phyloP scores from a whole-genome alignment of 2,797 vertebrate species.

The Bovichtus diacanthus region DNA sequence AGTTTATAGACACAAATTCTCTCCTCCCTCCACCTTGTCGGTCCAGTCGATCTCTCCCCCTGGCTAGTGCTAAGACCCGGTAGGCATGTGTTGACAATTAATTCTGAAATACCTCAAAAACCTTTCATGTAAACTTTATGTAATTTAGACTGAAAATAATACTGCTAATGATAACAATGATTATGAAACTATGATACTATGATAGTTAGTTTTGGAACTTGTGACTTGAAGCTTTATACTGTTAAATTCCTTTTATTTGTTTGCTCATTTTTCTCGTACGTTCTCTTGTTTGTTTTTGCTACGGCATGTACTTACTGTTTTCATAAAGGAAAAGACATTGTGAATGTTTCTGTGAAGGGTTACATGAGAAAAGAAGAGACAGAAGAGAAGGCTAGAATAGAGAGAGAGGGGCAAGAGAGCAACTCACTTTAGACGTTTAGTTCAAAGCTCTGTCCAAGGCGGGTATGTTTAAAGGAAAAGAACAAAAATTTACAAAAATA shows the following conservation, averaged over 20 bases:
- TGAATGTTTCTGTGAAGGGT: constrained; percentile 93
- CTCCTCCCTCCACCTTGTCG: constrained; percentile 70
- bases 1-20: constrained; percentile 70
- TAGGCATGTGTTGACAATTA: constrained; percentile 98
- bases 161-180: constrained; percentile 88
- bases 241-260: constrained; percentile 95
- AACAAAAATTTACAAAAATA: constrained; percentile 37
- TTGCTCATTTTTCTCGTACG: constrained; percentile 83
- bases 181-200: constrained; percentile 89
- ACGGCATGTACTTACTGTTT: constrained; percentile 87
- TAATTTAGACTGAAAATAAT: constrained; percentile 91
- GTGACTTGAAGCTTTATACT: constrained; percentile 99
- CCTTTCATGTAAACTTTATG: constrained; percentile 99
- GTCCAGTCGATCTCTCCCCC: constrained; percentile 80
- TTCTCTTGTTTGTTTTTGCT: constrained; percentile 82
- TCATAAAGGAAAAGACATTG: constrained; percentile 92
- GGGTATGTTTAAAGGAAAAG: constrained; percentile 52
- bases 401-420: constrained; percentile 65
- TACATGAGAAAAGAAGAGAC: constrained; percentile 73
- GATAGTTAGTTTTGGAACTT: constrained; percentile 99
- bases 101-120: constrained; percentile 99
- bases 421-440: constrained; percentile 56
- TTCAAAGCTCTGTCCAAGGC: constrained; percentile 58
- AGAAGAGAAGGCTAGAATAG: constrained; percentile 66
- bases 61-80: constrained; percentile 84